Base-by-base conservation (phyloP, 2,888 invertebrate species). In the Strigamia crassipes region DNA sequence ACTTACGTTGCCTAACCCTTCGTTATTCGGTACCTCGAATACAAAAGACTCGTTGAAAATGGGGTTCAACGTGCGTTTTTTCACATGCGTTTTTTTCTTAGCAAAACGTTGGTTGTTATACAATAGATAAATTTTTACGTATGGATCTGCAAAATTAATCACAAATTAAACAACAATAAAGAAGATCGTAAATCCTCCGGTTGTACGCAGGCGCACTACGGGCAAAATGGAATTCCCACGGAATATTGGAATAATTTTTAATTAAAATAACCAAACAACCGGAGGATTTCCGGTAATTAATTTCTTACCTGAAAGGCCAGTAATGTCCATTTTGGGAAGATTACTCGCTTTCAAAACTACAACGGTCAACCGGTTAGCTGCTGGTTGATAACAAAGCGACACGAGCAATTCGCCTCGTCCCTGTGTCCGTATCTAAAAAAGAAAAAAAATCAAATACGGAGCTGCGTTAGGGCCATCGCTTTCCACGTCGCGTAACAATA, bases 31-130 rank as follows among this genome's bases (percentile, higher is more conserved):
- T 84, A 99, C 95, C 86, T 99, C 98, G 88, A 99, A 99, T 82
- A 97, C 95, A 89, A 99, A 98, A 81, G 97, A 97, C 89, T 99
- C 99, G 90, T 99, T 99, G 91, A 97, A 99, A 82, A 99, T 97
- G 0, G 99, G 99, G 90, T 96, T 97, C 85, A 97, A 90, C 0
- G 99, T 99, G 82, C 97, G 92, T 89, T 97, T 99, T 91, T 98
- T 98, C 79, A 99, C 97, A 88, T 98, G 98, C 0, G 99, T 99
- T 91, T 99, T 98, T 92, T 98, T 98, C 91, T 99, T 99, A 79
- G 97, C 96, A 86, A 99, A 95, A 84, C 98, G 93, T 88, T 98
- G 97, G n/a, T 96, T 96, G 89, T 99, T 97, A 90, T 95, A 97
- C 82, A 97, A 90, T 86, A 99, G 91, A 89, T 99, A 99, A 89